Conservation (phyloP, 2,888 invertebrate species). For the Buathra laborator region DNA sequence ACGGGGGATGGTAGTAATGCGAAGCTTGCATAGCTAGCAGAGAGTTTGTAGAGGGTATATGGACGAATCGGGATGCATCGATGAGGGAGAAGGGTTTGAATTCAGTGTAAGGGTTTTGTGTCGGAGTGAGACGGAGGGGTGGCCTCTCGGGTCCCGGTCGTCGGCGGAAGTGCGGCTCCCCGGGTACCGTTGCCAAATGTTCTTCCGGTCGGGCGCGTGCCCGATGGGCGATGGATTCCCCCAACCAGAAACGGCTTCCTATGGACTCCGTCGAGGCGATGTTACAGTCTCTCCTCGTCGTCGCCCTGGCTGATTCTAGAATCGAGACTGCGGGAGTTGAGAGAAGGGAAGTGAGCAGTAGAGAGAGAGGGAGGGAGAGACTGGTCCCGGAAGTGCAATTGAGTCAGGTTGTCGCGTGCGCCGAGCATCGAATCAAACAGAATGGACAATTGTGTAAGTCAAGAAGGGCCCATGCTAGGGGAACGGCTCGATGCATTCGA, state of each 20-base stretch:
- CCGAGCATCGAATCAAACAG: slow-evolving; percentile 73
- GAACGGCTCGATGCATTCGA: slow-evolving; percentile 56
- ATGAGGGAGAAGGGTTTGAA: slow-evolving; percentile 16
- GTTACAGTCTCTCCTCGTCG: not conserved
- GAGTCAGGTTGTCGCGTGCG: slow-evolving; percentile 42
- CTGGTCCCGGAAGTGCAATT: slow-evolving; percentile 54
- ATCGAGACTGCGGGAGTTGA: not conserved
- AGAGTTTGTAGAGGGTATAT: slow-evolving; percentile 43
- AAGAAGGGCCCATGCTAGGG: slow-evolving; percentile 60
- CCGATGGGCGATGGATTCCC: slow-evolving; percentile 67
- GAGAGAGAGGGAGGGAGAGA: not conserved
- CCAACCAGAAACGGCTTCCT: slow-evolving; percentile 28
- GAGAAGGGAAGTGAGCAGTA: no score
- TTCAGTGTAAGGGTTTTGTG: slow-evolving; percentile 39
- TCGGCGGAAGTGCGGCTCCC: slow-evolving; percentile 67
- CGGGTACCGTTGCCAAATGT: slow-evolving; percentile 65
- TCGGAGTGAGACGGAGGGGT: slow-evolving; percentile 24
- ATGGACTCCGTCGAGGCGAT: slow-evolving; percentile 8
- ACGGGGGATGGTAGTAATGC: slow-evolving; percentile 13
- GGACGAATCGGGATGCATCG: slow-evolving; percentile 41
- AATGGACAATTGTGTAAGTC: slow-evolving; percentile 74
- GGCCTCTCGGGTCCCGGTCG: slow-evolving; percentile 45
- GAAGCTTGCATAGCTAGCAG: slow-evolving; percentile 37
- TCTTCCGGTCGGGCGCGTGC: slow-evolving; percentile 70
- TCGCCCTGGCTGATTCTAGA: not conserved